Evolutionary conservation across 2,888 invertebrate genomes (phyloP), one percentile per base, ranked within the genome.

Genomic region (Carabus problematicus): DNA sequence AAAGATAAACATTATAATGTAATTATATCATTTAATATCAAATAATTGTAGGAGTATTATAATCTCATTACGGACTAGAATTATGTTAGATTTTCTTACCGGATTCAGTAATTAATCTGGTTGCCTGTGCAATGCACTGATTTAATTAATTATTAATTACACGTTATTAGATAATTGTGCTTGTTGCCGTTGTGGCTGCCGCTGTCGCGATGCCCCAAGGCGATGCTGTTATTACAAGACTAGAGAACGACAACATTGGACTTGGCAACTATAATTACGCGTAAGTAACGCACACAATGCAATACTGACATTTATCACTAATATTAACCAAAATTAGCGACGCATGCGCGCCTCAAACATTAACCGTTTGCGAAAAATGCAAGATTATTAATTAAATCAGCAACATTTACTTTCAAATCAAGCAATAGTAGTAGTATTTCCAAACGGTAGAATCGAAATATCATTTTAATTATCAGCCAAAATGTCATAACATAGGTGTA

Each of bases 241-340:
- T 45, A 9, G 69, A 43, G 4, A 69, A 62, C 47, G 55, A 69
- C 16, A 69, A 69, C 40, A 47, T 69, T 47, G 69, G 69, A 1
- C 18, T 69, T 14, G 69, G 69, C 12, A 47, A 56, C 18, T 69
- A 69, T 14, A 69, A 69, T 29, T 69, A 41, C 12, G 69, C 62
- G 69, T 69, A 69, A 69, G 69, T 61, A 60, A n/a, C n/a, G 29
- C 29, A 29, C 29, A 29, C 2, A 29, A 29, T 3, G 3, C 2
- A 29, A 3, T 6, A 29, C 29, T 29, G 29, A 6, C 29, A 29
- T 29, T 29, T 29, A 29, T 6, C 6, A 29, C 3, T 29, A 29
- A 29, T 29, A 29, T 29, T 29, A 29, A 29, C 29, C 29, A 29
- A 29, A 29, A 29, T 29, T 29, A 3, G 6, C 29, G 3, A 29